phyloP scores from a whole-genome alignment of 2,888 invertebrate species.

The Holacanthella duospinosa region DNA sequence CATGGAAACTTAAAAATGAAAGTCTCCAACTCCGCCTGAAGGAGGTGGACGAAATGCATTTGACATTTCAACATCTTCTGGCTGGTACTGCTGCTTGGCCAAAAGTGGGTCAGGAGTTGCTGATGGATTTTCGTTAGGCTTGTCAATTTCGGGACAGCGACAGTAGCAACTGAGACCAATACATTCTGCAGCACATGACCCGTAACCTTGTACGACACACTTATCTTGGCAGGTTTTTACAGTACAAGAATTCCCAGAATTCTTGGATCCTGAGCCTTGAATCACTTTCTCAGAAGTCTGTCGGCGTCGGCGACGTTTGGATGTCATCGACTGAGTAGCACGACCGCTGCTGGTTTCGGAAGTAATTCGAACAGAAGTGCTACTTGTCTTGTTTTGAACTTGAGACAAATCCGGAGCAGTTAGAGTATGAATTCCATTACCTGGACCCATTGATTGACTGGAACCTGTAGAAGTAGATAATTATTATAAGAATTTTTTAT shows the following conservation, averaged over 20 bases:
- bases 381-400: background rate
- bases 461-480: too few species aligned
- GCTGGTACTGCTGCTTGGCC: too few species aligned
- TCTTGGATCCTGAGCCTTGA: background rate
- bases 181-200: background rate
- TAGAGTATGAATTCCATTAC: background rate
- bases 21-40: too few species aligned
- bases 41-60: too few species aligned
- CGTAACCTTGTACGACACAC: background rate
- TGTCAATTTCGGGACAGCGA: too few species aligned
- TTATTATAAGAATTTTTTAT: too few species aligned
- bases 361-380: background rate
- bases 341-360: too few species aligned
- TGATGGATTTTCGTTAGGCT: too few species aligned
- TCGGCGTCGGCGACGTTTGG: background rate
- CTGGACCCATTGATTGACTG: background rate
- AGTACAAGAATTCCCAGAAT: background rate
- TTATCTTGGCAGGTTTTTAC: background rate
- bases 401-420: background rate
- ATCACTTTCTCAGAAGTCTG: background rate
- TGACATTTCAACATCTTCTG: too few species aligned
- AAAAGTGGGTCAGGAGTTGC: too few species aligned
- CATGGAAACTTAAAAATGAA: too few species aligned
- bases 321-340: too few species aligned
- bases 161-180: slow-evolving; percentile 1